Evolutionary conservation across 1,140 invertebrate genomes (phyloP).

Genomic region (Calephelis nemesis): DNA sequence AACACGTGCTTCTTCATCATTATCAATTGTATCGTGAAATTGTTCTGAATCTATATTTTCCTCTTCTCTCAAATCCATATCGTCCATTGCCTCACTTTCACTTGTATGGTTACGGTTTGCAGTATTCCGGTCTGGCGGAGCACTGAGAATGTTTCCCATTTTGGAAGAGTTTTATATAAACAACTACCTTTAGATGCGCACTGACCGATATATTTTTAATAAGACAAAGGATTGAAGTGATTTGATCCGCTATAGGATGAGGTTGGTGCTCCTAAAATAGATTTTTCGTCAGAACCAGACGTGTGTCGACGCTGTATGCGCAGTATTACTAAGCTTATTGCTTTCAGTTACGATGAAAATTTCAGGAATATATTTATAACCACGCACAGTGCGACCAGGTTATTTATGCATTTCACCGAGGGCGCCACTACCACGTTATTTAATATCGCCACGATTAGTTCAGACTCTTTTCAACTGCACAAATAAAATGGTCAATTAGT

Average conservation of each 20-base stretch:
- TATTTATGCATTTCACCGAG: too few relatives aligned
- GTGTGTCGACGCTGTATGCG: constrained; percentile 51
- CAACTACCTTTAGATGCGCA: constrained; percentile 59
- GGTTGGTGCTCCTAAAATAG: constrained; percentile 67
- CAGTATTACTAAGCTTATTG: constrained; percentile 44
- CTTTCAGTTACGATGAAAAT: constrained; percentile 13
- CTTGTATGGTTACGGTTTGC: constrained; percentile 35
- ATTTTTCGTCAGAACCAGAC: constrained; percentile 64
- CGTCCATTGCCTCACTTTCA: constrained; percentile 61
- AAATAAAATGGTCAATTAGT: too few relatives aligned
- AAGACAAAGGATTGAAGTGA: constrained; percentile 71
- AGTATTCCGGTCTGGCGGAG: constrained; percentile 38
- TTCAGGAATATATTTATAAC: constrained; percentile 15
- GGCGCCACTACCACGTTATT: too few relatives aligned
- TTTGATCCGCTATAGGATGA: constrained; percentile 51
- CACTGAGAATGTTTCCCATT: constrained; percentile 72
- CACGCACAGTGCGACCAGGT: neutral
- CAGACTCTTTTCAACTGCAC: too few relatives aligned
- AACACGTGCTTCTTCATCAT: constrained; percentile 48
- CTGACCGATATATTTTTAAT: constrained; percentile 62
- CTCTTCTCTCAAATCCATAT: constrained; percentile 35
- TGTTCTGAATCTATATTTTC: constrained; percentile 41
- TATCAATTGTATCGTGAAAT: constrained; percentile 48
- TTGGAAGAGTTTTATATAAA: constrained; percentile 72
- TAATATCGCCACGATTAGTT: too few relatives aligned